Evolutionary conservation across 2,888 invertebrate species (phyloP), one percentile per base, ranked within the genome.

Genomic region (Drosophila atripex): DNA sequence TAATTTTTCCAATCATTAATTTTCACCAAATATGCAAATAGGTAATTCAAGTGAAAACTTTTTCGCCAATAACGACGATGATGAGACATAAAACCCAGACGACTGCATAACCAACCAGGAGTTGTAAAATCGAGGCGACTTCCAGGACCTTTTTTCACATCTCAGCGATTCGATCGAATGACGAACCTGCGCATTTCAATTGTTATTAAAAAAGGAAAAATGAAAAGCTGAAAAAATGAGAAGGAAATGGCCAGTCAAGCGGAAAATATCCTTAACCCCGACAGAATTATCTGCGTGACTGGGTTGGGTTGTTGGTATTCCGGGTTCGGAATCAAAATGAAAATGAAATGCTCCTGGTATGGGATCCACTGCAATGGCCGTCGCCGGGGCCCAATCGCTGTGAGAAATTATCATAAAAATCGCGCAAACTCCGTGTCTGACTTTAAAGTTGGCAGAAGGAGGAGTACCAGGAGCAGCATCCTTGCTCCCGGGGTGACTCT

Each of bases 371-470:
- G 73, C 80, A 64, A 84, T 88, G 88, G 78, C 87, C 78, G 71
- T 23, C 75, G 68, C 30, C 70, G 69, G 74, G 72, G 61, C 61
- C 86, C 88, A 88, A 88, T 83, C 75, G 78, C 64, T 66, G 65
- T 68, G 43, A 59, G 57, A 85, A 86, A 88, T 88, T 85, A 85
- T 82, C 82, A 86, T 87, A 84, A 88, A 84, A 85, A 80, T 88
- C 61, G 88, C 85, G 85, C 85, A 87, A 78, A 88, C 88, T 82
- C 87, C 73, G 82, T 87, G 74, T 71, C 71, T 80, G 76, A 85
- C 80, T 85, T 86, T 78, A 86, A 86, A 86, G 69, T 73, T 70
- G 59, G 41, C 35, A 32, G 18, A 8, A 14, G 39, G 9, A 16
- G 16, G 16, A 41, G 39, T 16, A 41, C 16, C 14, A 41, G 16